Conservation (phyloP, 2,113 vertebrate genomes). For the Burhinus bistriatus region DNA sequence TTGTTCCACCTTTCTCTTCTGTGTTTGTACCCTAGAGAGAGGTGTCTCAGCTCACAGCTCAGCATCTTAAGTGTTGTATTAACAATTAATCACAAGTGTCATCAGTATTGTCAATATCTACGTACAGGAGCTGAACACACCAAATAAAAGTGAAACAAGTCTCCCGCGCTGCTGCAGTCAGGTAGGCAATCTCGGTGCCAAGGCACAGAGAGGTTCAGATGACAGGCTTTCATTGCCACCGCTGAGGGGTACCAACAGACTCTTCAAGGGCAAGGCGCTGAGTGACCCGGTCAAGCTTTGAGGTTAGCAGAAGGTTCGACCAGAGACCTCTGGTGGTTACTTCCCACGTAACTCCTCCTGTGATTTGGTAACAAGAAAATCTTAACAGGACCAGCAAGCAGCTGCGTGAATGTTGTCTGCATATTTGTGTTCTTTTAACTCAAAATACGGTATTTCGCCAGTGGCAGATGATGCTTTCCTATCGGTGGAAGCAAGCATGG, state of each 20-base stretch:
- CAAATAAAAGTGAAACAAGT: not conserved
- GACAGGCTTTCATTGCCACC: not conserved
- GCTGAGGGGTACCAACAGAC: not conserved
- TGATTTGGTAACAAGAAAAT: not conserved
- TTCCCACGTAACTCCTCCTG: not conserved
- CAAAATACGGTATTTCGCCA: not conserved
- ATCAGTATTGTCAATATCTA: not conserved
- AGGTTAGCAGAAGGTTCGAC: not conserved
- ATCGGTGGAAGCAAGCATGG: not conserved
- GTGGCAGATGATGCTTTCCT: not conserved
- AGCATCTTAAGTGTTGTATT: not conserved
- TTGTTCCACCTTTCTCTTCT: not conserved
- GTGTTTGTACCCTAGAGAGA: not conserved
- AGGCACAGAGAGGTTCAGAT: not conserved
- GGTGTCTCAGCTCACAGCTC: not conserved
- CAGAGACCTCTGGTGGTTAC: not conserved
- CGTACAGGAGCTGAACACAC: not conserved
- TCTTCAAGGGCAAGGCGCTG: not conserved
- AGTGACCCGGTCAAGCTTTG: not conserved
- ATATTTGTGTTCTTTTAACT: not conserved
- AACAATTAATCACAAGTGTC: not conserved
- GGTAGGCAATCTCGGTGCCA: not conserved
- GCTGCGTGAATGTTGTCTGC: not conserved
- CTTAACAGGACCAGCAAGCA: not conserved
- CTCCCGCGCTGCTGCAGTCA: accelerated